Conservation (phyloP, 2,888 invertebrate genomes). For the Saturnia pavonia region DNA sequence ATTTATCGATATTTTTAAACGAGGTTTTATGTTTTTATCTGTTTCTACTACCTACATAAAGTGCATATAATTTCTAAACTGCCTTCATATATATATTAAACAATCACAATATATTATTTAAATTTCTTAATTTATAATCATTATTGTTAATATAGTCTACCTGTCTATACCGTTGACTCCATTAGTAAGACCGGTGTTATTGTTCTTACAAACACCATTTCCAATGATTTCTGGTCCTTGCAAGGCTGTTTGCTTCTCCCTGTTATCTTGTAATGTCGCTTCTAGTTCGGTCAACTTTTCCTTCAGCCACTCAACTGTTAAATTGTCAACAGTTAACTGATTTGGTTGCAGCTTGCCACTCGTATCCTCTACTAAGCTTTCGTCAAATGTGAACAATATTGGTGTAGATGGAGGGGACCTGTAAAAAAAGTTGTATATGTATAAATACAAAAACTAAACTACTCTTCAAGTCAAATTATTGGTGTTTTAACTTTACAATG, state of each 20-base stretch:
- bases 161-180: conserved; percentile 81
- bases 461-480: neutral
- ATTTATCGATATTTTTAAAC: no score
- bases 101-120: no score
- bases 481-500: neutral
- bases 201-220: conserved; percentile 76
- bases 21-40: no score
- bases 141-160: conserved; percentile 47
- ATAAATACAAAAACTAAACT: neutral
- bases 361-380: conserved; percentile 93
- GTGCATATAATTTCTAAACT: no score
- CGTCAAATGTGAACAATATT: conserved; percentile 92
- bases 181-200: conserved; percentile 73
- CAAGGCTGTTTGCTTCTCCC: conserved; percentile 85
- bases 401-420: conserved; percentile 91
- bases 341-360: conserved; percentile 93
- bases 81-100: no score
- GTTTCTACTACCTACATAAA: no score
- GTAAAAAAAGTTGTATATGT: conserved; percentile 23
- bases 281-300: conserved; percentile 90
- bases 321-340: conserved; percentile 94
- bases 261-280: conserved; percentile 88
- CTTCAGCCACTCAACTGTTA: conserved; percentile 94
- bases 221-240: conserved; percentile 79
- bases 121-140: no score